Percentiles rank a stretch among this genome's conserved stretches.
Evolutionary conservation across 2,113 vertebrate genomes (phyloP).

Genomic region (Neotoma lepida): DNA sequence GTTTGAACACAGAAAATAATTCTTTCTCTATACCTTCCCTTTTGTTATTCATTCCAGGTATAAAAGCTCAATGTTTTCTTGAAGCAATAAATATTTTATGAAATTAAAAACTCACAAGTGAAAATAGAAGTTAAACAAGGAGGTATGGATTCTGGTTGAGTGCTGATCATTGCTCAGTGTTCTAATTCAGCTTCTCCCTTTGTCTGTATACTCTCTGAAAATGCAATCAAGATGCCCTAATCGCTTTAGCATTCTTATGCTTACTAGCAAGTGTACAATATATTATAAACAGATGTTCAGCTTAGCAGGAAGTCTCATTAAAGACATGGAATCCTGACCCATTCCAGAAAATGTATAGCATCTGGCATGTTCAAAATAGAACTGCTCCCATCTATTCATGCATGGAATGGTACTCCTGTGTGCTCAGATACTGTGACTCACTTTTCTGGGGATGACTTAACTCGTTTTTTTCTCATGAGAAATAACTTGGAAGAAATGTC

Average conservation of each 20-base stretch:
- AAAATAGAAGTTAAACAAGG: neutral
- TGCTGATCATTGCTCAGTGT: neutral
- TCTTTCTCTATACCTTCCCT: neutral
- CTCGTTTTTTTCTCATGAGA: constrained; percentile 67
- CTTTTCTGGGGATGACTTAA: constrained; percentile 68
- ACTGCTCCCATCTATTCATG: constrained; percentile 67
- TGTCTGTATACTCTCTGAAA: constrained; percentile 63
- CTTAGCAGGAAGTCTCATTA: constrained; percentile 73
- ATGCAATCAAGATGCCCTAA: constrained; percentile 70
- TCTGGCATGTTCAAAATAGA: constrained; percentile 76
- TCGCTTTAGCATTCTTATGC: constrained; percentile 56
- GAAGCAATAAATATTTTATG: neutral
- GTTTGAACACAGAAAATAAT: neutral
- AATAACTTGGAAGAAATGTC: constrained; percentile 67
- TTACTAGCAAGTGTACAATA: constrained; percentile 75
- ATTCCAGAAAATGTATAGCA: constrained; percentile 77
- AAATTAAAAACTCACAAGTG: neutral
- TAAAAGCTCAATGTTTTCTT: neutral
- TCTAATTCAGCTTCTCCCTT: constrained; percentile 42
- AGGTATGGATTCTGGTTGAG: neutral
- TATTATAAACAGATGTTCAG: constrained; percentile 81
- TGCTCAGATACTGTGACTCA: constrained; percentile 71
- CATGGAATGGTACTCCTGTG: constrained; percentile 69
- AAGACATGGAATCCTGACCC: constrained; percentile 73
- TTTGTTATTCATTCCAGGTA: neutral